Evolutionary conservation across 1,140 invertebrate genomes (phyloP), one percentile per base, ranked within the genome.

Genomic region (Goniozus legneri): DNA sequence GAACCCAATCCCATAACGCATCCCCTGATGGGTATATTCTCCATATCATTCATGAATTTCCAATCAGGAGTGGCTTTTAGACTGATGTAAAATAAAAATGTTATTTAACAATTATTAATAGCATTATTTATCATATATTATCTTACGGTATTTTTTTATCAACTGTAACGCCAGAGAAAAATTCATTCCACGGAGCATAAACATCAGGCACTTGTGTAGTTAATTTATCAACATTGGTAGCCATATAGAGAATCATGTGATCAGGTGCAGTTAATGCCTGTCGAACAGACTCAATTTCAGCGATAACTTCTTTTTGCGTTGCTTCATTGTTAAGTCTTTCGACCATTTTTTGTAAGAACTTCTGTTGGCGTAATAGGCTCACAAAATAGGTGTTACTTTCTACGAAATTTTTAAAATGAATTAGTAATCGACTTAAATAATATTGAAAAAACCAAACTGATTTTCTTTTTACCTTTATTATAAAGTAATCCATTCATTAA

Each of bases 1-100:
- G 87, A 86, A 18, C 89, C 90, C 51, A 95, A 79, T n/a, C 89
- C 89, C 51, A 88, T 79, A 43, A 91, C 80, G 61, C 80, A 82
- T 52, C 81, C 78, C 69, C 64, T 47, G 7, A 64, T 39, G 32
- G 62, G 35, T 48, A 67, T 54, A 40, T 73, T 58, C 8, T 67
- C 55, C 10, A 47, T 10, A 21, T 58, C 42, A 36, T 67, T 71
- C 18, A 79, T 55, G 18, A 81, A 62, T 49, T 67, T 57, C 57
- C 73, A 78, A 57, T 84, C 82, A 3, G 71, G 69, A 10, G 67
- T 75, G 6, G 79, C 67, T 30, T 71, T 62, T 8, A 83, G 65
- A 30, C 81, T 83, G 35, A 60, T 13, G 12, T 33, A 37, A 24
- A 35, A 44, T 20, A 42, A n/a, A n/a, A n/a, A n/a, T 36, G 32